phyloP scores from a whole-genome alignment of 2,797 vertebrate genomes.

The Eurystomus glaucurus region DNA sequence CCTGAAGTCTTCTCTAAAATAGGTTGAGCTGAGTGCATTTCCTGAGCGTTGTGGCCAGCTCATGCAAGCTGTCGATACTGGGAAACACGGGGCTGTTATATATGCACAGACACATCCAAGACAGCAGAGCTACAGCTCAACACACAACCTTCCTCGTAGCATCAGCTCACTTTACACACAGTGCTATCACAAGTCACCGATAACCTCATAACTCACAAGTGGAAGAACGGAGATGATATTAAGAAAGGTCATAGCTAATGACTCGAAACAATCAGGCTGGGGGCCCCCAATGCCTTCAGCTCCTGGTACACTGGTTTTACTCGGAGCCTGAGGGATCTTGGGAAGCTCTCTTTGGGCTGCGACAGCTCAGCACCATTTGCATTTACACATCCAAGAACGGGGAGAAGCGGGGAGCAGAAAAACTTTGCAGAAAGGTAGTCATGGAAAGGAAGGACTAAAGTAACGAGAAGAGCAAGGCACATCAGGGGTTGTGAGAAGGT shows the following conservation, averaged over 20 bases:
- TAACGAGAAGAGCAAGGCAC: neutral
- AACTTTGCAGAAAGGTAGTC: neutral
- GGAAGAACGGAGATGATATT: neutral
- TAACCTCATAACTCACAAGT: neutral
- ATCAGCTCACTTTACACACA: fast-evolving
- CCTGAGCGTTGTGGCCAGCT: neutral
- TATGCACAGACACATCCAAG: neutral
- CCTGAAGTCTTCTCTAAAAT: neutral
- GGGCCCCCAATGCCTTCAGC: neutral
- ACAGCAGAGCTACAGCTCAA: neutral
- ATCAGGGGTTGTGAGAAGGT: neutral
- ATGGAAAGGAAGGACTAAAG: neutral
- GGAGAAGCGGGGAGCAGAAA: neutral
- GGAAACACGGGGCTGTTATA: neutral
- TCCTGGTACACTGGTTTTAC: neutral
- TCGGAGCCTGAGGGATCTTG: neutral
- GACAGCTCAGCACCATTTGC: neutral
- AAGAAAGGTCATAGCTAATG: neutral
- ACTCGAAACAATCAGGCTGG: neutral
- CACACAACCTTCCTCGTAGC: neutral
- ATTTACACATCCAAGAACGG: neutral
- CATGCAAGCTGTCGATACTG: fast-evolving
- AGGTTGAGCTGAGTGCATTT: neutral
- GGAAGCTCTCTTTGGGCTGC: neutral
- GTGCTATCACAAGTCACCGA: neutral